Conservation (phyloP, 2,797 vertebrate genomes). For the Melanotaenia nigrans region DNA sequence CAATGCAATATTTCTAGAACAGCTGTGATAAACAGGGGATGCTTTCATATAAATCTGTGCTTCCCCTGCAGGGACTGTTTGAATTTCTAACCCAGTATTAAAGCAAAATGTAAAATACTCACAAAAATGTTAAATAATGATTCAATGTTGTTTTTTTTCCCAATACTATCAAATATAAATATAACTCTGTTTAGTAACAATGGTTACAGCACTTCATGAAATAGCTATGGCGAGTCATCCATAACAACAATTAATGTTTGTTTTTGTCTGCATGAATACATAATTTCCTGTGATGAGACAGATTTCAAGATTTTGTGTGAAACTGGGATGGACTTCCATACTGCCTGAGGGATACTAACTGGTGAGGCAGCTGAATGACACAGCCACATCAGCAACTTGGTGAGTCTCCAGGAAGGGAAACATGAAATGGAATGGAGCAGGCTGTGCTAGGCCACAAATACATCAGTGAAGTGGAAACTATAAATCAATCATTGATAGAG, state of each 20-base stretch:
- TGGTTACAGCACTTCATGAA: too few species aligned
- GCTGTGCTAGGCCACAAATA: background rate
- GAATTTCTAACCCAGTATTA: too few species aligned
- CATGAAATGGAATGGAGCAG: background rate
- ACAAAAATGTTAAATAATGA: too few species aligned
- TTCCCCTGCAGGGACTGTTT: background rate
- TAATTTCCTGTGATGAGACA: background rate
- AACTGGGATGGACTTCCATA: background rate
- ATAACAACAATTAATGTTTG: background rate
- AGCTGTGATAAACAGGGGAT: background rate
- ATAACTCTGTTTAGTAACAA: too few species aligned
- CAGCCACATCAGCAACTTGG: background rate
- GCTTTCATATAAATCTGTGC: background rate
- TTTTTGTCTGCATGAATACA: background rate
- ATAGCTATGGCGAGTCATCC: too few species aligned
- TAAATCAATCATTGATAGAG: background rate
- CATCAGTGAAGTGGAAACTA: background rate
- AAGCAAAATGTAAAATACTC: too few species aligned
- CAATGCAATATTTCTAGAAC: constrained; percentile 9
- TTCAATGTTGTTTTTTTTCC: too few species aligned
- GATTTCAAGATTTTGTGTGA: background rate
- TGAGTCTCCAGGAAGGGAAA: background rate
- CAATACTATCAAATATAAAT: too few species aligned
- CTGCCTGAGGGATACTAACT: background rate
- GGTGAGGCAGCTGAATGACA: background rate